Evolutionary conservation across 1,140 invertebrate genomes (phyloP).

Genomic region (Macrocentrus cingulum): DNA sequence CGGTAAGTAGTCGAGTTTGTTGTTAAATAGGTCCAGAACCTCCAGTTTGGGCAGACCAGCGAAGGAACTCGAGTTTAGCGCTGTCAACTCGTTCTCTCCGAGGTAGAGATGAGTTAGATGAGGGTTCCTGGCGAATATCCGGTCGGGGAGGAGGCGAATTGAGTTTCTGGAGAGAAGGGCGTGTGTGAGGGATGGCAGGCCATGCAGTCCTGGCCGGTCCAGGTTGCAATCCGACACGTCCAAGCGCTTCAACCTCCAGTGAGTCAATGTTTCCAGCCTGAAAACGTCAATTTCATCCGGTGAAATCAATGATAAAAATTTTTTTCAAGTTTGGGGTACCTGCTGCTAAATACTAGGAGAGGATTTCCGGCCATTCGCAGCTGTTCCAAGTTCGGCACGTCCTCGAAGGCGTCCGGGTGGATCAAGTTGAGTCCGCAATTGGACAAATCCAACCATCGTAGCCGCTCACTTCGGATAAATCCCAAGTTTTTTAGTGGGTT

Average conservation of each 20-base stretch:
- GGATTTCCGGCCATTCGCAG: slow-evolving; percentile 47
- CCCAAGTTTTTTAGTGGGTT: slow-evolving; percentile 46
- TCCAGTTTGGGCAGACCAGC: slow-evolving; percentile 55
- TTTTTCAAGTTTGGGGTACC: slow-evolving; percentile 33
- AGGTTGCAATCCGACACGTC: slow-evolving; percentile 69
- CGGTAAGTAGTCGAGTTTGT: slow-evolving; percentile 62
- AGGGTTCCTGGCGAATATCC: slow-evolving; percentile 64
- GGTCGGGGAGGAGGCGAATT: slow-evolving; percentile 59
- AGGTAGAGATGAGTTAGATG: slow-evolving; percentile 64
- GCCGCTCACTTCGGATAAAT: slow-evolving; percentile 38
- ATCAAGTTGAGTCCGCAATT: slow-evolving; percentile 46
- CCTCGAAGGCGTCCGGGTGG: slow-evolving; percentile 38
- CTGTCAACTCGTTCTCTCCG: slow-evolving; percentile 64
- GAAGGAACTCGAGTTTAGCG: slow-evolving; percentile 54
- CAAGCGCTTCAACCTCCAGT: slow-evolving; percentile 56
- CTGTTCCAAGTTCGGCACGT: slow-evolving; percentile 43
- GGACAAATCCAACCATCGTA: slow-evolving; percentile 48
- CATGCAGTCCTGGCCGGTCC: slow-evolving; percentile 62
- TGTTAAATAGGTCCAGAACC: slow-evolving; percentile 66
- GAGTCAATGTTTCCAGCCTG: slow-evolving; percentile 55
- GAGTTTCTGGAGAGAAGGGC: slow-evolving; percentile 64
- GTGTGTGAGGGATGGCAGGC: slow-evolving; percentile 63
- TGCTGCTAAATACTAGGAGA: slow-evolving; percentile 42
- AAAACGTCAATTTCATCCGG: slow-evolving; percentile 28
- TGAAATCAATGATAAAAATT: not conserved